phyloP scores from a whole-genome alignment of 2,888 invertebrate genomes.

The Oxystoma pomonae region DNA sequence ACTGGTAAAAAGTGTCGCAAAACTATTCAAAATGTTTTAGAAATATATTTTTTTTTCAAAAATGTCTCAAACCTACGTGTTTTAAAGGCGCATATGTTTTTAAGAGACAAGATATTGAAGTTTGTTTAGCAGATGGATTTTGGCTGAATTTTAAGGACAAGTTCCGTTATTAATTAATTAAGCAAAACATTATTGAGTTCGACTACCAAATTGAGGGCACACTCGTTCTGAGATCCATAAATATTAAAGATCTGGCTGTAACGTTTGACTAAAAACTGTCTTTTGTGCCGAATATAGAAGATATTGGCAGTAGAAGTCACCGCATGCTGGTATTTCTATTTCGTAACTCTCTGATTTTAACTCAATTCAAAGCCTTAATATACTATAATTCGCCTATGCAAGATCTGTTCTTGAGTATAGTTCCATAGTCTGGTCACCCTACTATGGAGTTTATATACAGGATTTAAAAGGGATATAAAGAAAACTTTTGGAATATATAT shows the following conservation, averaged over 20 bases:
- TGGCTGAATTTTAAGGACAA: too few species aligned
- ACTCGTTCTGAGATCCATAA: not conserved
- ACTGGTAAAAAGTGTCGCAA: too few species aligned
- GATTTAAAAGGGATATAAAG: not conserved
- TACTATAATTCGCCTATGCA: not conserved
- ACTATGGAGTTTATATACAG: not conserved
- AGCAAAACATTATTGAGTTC: not conserved
- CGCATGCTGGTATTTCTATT: not conserved
- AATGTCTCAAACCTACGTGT: too few species aligned
- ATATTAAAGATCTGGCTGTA: not conserved
- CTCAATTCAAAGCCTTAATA: not conserved
- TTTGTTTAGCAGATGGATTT: too few species aligned
- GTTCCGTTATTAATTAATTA: too few species aligned
- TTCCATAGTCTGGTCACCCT: not conserved
- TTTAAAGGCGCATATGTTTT: too few species aligned
- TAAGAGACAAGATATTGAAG: too few species aligned
- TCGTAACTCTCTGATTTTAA: not conserved
- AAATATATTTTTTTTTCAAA: too few species aligned
- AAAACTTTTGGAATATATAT: not conserved
- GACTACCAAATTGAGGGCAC: not conserved
- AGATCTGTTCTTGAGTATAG: not conserved
- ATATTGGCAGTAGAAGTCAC: not conserved
- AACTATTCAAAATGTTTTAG: too few species aligned
- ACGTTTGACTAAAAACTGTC: not conserved
- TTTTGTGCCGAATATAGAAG: not conserved